Conservation (phyloP, 1,140 invertebrate genomes). For the Diprion similis region DNA sequence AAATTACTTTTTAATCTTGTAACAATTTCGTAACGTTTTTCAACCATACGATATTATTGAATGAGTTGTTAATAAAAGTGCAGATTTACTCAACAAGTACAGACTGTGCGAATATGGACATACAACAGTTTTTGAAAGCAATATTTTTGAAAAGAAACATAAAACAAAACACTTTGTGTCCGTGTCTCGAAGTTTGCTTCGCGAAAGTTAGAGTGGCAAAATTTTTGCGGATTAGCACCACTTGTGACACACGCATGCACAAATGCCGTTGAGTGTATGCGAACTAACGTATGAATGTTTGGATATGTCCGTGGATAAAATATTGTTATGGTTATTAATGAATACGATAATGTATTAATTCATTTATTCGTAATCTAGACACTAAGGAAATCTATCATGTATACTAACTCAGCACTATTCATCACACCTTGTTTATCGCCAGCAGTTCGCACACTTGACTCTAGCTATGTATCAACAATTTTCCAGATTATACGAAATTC, state of each 20-base stretch:
- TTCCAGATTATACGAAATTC: not conserved
- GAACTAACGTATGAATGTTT: slow-evolving; percentile 37
- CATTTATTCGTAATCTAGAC: slow-evolving; percentile 39
- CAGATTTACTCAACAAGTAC: slow-evolving; percentile 19
- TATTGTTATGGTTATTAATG: slow-evolving; percentile 33
- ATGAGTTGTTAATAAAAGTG: not conserved
- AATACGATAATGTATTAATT: slow-evolving; percentile 43
- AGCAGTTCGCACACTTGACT: slow-evolving; percentile 19
- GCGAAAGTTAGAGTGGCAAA: slow-evolving; percentile 14
- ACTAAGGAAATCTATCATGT: slow-evolving; percentile 35
- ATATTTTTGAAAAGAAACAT: slow-evolving; percentile 37
- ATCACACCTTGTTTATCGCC: slow-evolving; percentile 41
- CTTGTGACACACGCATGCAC: slow-evolving; percentile 28
- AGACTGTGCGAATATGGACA: slow-evolving; percentile 22
- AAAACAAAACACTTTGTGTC: slow-evolving; percentile 7
- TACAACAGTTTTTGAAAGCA: slow-evolving; percentile 34
- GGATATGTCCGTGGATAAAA: slow-evolving; percentile 34
- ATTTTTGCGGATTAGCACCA: slow-evolving; percentile 25
- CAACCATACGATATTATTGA: not conserved
- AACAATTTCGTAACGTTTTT: slow-evolving; percentile 25
- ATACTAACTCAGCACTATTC: slow-evolving; percentile 28
- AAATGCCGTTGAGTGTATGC: slow-evolving; percentile 42
- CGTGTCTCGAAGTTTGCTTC: slow-evolving; percentile 5
- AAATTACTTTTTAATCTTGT: slow-evolving; percentile 18
- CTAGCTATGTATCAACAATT: not conserved